Evolutionary conservation across 2,888 invertebrate genomes (phyloP).

Genomic region (Hirtodrosophila histrioides): DNA sequence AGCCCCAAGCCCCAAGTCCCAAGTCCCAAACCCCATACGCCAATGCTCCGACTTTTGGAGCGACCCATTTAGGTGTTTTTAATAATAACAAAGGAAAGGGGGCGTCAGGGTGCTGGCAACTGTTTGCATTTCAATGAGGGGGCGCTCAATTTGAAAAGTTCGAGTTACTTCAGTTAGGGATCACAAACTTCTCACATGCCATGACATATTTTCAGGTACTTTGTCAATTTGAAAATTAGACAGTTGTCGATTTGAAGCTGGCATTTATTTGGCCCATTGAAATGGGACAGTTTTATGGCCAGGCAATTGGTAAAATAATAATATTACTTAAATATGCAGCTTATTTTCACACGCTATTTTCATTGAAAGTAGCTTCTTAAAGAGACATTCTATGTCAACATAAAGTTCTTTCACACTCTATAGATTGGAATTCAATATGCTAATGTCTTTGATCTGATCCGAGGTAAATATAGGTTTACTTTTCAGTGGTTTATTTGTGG

Average conservation of each 20-base stretch:
- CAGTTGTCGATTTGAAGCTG: constrained; percentile 47
- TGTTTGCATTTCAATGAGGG: constrained; percentile 68
- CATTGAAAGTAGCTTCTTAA: constrained; percentile 9
- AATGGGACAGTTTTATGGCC: constrained; percentile 43
- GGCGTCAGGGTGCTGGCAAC: constrained; percentile 22
- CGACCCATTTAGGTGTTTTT: constrained; percentile 77
- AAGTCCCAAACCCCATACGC: constrained; percentile 6
- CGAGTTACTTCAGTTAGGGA: too few species aligned
- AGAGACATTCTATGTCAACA: background rate
- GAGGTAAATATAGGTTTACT: constrained; percentile 1
- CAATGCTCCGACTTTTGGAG: constrained; percentile 32
- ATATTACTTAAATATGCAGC: constrained; percentile 14
- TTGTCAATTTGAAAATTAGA: constrained; percentile 55
- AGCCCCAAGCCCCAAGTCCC: too few species aligned
- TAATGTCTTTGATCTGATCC: constrained; percentile 26
- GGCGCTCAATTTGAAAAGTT: constrained; percentile 17
- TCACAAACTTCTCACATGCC: background rate
- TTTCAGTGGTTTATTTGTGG: background rate
- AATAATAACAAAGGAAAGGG: constrained; percentile 54
- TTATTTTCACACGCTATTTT: constrained; percentile 31
- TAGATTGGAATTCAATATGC: constrained; percentile 5
- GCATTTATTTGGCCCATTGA: constrained; percentile 58
- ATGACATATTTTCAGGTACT: constrained; percentile 36
- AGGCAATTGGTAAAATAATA: constrained; percentile 22
- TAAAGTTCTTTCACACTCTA: constrained; percentile 10